Evolutionary conservation across 2,888 invertebrate genomes (phyloP), one percentile per base, ranked within the genome.

Genomic region (Perizoma flavofasciatum): DNA sequence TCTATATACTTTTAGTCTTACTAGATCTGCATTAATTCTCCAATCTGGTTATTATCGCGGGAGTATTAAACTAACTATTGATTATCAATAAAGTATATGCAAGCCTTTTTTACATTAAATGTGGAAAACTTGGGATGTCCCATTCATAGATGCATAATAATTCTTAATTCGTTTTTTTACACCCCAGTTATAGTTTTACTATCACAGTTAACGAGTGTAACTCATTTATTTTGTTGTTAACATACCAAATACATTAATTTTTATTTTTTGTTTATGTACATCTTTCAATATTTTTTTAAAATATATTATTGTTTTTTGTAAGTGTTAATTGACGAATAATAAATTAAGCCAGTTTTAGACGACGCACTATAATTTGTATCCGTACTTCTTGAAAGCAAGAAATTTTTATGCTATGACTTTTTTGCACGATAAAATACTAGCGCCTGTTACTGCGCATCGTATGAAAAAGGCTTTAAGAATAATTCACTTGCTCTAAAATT

Each of bases 211-310:
- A 85, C 81, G 91, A 88, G 92, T 91, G 71, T 85, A 71, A 91
- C 91, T 90, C 90, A 77, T 71, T 72, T 72, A 78, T 81, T 81
- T 78, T 81, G 83, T 89, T 88, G 86, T 88, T 89, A 88, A 88
- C 85, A 87, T 88, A 86, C 91, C 91, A 91, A 91, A 91, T 88
- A 90, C 71, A 75, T 82, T 81, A 76, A 83, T 84, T 82, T 79
- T 85, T 82, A 85, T 86, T 82, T 78, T 78, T 82, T 50, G 80
- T 83, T 87, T 84, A 22, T 22, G 22, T 1, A 82, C 80, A 79
- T 83, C 70, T 83, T 80, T 88, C 83, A 88, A 87, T 88, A 83
- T 86, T 84, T 81, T 82, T 81, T 69, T 74, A 22, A 22, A 22
- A 22, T 22, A 22, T 77, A 72, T 72, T 71, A 74, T 69, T 74